A percentile compares a stretch with the other conserved stretches of the same genome.
These are phyloP conservation scores for Lineus longissimus DNA, from an alignment of 1,140 invertebrate genomes.

Conservation along the genomic window DNA sequence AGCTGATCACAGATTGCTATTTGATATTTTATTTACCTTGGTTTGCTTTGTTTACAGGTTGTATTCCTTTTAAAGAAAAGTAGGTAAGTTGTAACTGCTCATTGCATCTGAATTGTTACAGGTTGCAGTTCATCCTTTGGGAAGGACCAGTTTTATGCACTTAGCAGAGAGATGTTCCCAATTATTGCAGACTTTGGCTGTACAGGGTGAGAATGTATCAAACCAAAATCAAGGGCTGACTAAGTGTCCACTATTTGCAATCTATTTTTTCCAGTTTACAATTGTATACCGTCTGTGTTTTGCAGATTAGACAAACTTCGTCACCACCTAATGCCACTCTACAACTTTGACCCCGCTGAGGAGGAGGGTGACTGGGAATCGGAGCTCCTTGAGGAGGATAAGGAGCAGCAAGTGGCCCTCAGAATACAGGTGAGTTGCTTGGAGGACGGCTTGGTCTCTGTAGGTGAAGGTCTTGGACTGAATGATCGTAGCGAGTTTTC, in stretches of 20 bases:
- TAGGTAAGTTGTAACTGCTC: neutral
- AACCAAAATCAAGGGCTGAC: neutral
- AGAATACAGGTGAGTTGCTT: neutral
- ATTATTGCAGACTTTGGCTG: neutral
- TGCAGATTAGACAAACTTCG: conserved; percentile 59
- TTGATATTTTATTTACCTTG: too few species aligned
- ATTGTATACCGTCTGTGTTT: neutral
- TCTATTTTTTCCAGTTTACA: neutral
- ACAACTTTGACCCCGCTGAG: conserved; percentile 64
- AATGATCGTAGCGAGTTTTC: neutral
- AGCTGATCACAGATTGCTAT: too few species aligned
- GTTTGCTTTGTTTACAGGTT: too few species aligned
- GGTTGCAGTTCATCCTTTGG: neutral
- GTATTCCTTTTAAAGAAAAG: conserved; percentile 2
- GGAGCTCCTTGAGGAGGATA: conserved; percentile 56
- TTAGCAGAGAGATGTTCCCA: neutral
- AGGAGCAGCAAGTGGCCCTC: conserved; percentile 23
- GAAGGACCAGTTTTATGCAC: neutral
- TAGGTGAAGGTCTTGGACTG: neutral
- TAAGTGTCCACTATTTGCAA: neutral
- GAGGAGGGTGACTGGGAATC: conserved; percentile 66
- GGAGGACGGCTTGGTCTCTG: neutral
- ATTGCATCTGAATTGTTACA: neutral
- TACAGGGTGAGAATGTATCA: neutral
- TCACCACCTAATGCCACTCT: conserved; percentile 65